Conservation (phyloP, 1,140 invertebrate genomes). For the Lethrus apterus region DNA sequence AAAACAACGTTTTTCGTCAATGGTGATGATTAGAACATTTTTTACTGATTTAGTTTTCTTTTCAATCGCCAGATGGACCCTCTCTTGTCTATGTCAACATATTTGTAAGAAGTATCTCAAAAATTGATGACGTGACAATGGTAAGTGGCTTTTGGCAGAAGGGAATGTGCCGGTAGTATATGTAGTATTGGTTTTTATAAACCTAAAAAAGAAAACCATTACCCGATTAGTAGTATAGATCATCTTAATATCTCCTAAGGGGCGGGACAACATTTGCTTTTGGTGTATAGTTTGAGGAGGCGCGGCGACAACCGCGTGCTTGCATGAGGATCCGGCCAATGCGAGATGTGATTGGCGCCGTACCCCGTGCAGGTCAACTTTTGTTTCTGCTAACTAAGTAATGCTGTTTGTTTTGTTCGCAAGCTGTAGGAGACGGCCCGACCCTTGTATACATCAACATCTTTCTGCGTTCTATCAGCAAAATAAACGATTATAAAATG, state of each 20-base stretch:
- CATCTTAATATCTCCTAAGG: slow-evolving; percentile 22
- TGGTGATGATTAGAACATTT: not conserved
- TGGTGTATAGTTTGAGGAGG: slow-evolving; percentile 20
- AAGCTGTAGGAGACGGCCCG: slow-evolving; percentile 58
- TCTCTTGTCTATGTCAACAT: slow-evolving; percentile 91
- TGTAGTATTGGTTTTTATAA: slow-evolving; percentile 35
- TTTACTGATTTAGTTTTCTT: slow-evolving; percentile 33
- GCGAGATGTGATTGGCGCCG: slow-evolving; percentile 38
- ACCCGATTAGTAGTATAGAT: slow-evolving; percentile 26
- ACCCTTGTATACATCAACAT: slow-evolving; percentile 84
- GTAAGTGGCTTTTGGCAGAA: slow-evolving; percentile 61
- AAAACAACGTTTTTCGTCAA: slow-evolving; percentile 1
- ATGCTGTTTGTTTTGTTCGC: slow-evolving; percentile 27
- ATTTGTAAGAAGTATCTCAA: slow-evolving; percentile 96
- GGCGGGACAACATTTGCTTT: slow-evolving; percentile 30
- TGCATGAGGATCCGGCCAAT: slow-evolving; percentile 29
- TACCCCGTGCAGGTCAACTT: slow-evolving; percentile 23
- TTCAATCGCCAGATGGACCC: slow-evolving; percentile 68
- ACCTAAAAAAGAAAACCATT: too few species aligned
- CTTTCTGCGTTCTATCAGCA: slow-evolving; percentile 92
- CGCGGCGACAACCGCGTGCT: slow-evolving; percentile 16
- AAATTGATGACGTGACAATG: slow-evolving; percentile 98
- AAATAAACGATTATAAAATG: slow-evolving; percentile 99
- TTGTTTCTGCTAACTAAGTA: slow-evolving; percentile 18
- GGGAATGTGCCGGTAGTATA: slow-evolving; percentile 32